A percentile compares a stretch with the other conserved stretches of the same genome.
Conservation (phyloP, 2,797 vertebrate genomes). For the Tamandua tetradactyla region DNA sequence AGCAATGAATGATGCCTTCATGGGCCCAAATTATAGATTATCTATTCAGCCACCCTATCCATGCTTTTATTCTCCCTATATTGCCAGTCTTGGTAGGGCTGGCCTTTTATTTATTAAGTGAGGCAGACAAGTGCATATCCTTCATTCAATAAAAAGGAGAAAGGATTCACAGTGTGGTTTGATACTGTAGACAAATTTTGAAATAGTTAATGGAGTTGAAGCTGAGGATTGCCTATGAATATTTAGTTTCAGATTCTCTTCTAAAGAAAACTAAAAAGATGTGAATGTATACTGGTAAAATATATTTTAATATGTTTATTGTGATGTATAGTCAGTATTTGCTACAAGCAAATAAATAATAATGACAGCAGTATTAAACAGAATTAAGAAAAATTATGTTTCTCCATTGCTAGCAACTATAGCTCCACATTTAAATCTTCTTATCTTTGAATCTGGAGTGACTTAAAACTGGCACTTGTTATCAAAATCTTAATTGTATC, state of each 20-base stretch:
- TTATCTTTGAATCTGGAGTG: neutral
- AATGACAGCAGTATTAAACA: neutral
- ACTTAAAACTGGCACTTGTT: neutral
- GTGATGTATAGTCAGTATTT: conserved; percentile 10
- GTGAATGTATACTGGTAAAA: neutral
- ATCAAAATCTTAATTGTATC: neutral
- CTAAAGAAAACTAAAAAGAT: neutral
- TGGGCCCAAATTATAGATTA: neutral
- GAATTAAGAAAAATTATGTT: neutral
- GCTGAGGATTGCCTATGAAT: neutral
- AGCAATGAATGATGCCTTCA: neutral
- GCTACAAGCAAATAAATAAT: neutral
- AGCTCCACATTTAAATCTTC: neutral
- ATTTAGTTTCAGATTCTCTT: neutral
- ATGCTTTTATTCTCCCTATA: neutral
- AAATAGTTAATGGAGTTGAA: neutral
- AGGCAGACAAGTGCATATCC: neutral
- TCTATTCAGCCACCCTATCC: neutral
- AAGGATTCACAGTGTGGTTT: neutral
- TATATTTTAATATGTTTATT: neutral
- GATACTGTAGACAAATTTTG: neutral
- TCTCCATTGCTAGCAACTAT: neutral
- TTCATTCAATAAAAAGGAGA: neutral
- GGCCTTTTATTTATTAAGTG: neutral
- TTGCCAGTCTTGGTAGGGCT: neutral